Base-by-base conservation (phyloP, 2,113 vertebrate species). In the Eleginops maclovinus region DNA sequence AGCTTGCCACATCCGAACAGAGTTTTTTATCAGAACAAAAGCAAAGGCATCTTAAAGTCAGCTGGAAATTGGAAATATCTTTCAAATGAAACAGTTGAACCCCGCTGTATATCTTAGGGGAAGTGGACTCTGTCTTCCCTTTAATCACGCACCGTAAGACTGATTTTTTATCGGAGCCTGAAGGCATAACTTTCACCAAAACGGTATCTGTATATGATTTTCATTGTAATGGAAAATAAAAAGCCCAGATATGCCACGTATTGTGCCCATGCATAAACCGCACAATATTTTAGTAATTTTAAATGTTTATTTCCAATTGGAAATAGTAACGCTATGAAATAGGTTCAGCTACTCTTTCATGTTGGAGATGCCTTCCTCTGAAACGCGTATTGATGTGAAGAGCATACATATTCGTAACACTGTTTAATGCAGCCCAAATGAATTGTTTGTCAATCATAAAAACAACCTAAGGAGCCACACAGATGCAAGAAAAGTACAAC, bases 221-320 rank as follows among this genome's bases (percentile, higher is more conserved):
- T 74, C 69, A 83, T 60, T 65, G 62, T 82, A 79, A 84, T 73
- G 70, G 73, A 78, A 75, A 87, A 74, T 70, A 83, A 83, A 89
- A 83, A 51, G 44, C 74, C 64, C 60, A 49, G 28, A 74, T 66
- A 75, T 53, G 46, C 44, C 12, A 68, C 49, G 62, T 51, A 79
- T 75, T 65, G 53, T 75, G 61, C 5, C 53, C 40, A 21, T 60
- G 76, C 51, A 68, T 75, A 76, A 79, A 66, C 43, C 16, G 28
- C 60, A 51, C 41, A 67, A 73, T 75, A 64, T 28, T 47, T 19
- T 22, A 13, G 24, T 41, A 24, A 84, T 73, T 77, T 80, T 16
- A 49, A 59, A n/a, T 22, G 13, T 63, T 21, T 19, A 16, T 51
- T 74, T 86, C 22, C 59, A 64, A 81, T 68, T 59, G 19, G 26